Conservation (phyloP, 2,113 vertebrate genomes). For the Trachemys scripta region DNA sequence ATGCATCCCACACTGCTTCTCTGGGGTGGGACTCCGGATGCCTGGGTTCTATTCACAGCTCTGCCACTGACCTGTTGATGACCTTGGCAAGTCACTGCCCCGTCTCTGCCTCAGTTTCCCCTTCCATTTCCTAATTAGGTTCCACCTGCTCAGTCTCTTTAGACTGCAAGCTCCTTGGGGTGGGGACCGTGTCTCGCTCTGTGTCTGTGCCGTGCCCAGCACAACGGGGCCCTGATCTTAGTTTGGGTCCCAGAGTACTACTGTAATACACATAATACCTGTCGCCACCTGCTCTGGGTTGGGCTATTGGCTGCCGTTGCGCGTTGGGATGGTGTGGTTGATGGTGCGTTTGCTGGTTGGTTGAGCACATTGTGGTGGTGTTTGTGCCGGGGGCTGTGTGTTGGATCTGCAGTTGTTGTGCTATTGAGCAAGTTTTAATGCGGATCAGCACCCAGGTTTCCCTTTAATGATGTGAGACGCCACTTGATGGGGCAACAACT, state of each 20-base stretch:
- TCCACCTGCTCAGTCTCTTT: background rate
- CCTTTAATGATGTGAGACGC: background rate
- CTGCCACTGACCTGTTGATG: background rate
- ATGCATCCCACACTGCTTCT: too few relatives aligned
- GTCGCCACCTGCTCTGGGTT: background rate
- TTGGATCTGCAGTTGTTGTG: background rate
- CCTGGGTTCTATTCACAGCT: background rate
- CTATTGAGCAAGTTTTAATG: background rate
- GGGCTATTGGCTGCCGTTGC: background rate
- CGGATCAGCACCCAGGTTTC: background rate
- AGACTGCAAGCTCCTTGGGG: background rate
- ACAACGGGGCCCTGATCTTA: background rate
- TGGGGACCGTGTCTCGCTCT: background rate
- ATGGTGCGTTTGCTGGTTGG: background rate
- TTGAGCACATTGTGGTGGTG: background rate
- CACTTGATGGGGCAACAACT: background rate
- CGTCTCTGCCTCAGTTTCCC: background rate
- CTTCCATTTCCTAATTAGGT: background rate
- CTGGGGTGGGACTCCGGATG: background rate
- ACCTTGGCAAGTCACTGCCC: background rate
- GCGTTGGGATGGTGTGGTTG: background rate
- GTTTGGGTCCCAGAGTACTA: background rate
- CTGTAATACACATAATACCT: background rate
- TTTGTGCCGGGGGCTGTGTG: fast-evolving
- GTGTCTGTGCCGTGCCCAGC: background rate